Evolutionary conservation across 2,113 vertebrate genomes (phyloP).

Genomic region (Myanophis thanlyinensis): DNA sequence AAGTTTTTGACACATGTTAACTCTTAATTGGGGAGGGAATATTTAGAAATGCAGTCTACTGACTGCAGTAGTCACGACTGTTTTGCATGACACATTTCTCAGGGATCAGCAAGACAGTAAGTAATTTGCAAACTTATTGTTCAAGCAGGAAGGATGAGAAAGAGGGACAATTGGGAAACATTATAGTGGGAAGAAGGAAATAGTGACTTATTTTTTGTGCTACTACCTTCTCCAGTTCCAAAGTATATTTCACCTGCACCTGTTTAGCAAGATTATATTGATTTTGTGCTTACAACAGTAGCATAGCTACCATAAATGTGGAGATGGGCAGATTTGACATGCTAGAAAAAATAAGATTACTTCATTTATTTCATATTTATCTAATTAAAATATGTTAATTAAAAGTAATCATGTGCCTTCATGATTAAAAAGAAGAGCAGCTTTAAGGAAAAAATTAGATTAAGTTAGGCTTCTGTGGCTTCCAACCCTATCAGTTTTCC

Average conservation of each 20-base stretch:
- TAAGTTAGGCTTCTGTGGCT: background rate
- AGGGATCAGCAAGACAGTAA: background rate
- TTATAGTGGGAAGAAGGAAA: background rate
- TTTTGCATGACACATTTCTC: constrained; percentile 1
- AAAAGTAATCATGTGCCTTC: background rate
- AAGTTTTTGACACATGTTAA: background rate
- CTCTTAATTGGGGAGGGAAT: background rate
- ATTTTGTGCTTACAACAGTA: background rate
- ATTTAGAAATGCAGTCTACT: background rate
- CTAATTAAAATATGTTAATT: background rate
- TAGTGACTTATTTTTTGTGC: background rate
- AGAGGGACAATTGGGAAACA: background rate
- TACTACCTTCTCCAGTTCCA: background rate
- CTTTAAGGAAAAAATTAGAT: background rate
- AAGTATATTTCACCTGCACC: background rate
- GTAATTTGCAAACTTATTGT: background rate
- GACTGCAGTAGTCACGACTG: background rate
- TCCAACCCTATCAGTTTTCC: background rate
- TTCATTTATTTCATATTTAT: background rate
- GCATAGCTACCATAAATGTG: background rate
- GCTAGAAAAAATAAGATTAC: background rate
- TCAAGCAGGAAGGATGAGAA: background rate
- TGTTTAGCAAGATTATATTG: background rate
- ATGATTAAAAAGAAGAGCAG: background rate
- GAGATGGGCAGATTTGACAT: background rate